Conservation (phyloP, 2,888 invertebrate species). For the Drosophila prostipennis region DNA sequence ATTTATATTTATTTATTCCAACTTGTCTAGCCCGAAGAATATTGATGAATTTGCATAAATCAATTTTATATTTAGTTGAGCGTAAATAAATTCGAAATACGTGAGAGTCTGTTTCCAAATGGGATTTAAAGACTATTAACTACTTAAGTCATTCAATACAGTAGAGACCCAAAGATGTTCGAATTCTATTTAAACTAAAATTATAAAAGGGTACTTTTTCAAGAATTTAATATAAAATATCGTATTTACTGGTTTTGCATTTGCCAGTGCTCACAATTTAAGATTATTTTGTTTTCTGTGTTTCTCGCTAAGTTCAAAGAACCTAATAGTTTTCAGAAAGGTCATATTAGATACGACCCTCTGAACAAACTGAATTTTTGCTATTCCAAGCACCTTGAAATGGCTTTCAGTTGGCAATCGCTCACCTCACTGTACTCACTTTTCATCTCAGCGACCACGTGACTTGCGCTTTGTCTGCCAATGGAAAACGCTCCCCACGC, state of each 20-base stretch:
- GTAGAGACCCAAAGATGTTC: not conserved
- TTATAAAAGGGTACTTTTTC: not conserved
- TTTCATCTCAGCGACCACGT: conserved; percentile 31
- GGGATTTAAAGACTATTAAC: not conserved
- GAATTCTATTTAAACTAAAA: not conserved
- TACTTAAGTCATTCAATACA: not conserved
- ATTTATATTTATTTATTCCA: not conserved
- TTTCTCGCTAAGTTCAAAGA: not conserved
- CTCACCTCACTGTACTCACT: conserved; percentile 16
- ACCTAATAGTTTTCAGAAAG: not conserved
- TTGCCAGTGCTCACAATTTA: not conserved
- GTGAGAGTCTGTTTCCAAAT: not conserved
- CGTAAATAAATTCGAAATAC: not conserved
- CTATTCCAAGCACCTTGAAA: conserved; percentile 16
- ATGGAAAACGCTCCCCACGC: conserved; percentile 6
- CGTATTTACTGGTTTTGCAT: too few relatives aligned
- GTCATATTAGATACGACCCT: not conserved
- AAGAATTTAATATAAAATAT: not conserved
- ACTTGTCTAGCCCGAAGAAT: not conserved
- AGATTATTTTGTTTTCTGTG: not conserved
- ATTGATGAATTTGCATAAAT: not conserved
- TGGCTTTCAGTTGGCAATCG: conserved; percentile 7
- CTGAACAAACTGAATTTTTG: conserved; percentile 8
- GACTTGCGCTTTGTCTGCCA: conserved; percentile 26
- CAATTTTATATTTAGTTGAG: not conserved